phyloP scores from a whole-genome alignment of 2,113 vertebrate species.

The Alosa alosa region DNA sequence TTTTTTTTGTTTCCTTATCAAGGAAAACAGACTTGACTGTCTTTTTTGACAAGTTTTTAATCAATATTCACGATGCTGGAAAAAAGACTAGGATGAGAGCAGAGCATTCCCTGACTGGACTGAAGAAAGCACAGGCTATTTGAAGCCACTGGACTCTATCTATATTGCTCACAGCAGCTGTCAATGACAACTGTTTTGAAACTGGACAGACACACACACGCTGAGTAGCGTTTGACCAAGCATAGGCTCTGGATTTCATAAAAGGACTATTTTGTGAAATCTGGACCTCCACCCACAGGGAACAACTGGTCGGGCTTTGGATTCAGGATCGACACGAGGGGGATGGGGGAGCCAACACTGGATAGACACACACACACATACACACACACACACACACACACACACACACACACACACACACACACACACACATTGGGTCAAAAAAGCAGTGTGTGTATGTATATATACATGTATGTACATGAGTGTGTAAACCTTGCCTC shows the following conservation, averaged over 20 bases:
- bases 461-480: conserved; percentile 58
- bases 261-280: conserved; percentile 74
- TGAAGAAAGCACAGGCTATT: conserved; percentile 79
- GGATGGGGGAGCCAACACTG: conserved; percentile 49
- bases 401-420: conserved; percentile 30
- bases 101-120: conserved; percentile 55
- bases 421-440: not conserved
- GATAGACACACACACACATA: conserved; percentile 48
- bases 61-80: not conserved
- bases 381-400: conserved; percentile 31
- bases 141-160: conserved; percentile 79
- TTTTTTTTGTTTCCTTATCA: not conserved
- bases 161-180: conserved; percentile 84
- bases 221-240: conserved; percentile 69
- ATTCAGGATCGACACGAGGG: conserved; percentile 41
- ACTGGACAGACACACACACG: conserved; percentile 70
- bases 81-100: conserved; percentile 39
- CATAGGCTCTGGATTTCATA: conserved; percentile 73
- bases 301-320: conserved; percentile 60
- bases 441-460: conserved; percentile 49
- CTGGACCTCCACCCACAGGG: conserved; percentile 50
- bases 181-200: conserved; percentile 86
- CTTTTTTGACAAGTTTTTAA: conserved; percentile 10
- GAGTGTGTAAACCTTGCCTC: conserved; percentile 33
- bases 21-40: conserved; percentile 16